phyloP scores from a whole-genome alignment of 2,888 invertebrate genomes.

The Clunio marinus region DNA sequence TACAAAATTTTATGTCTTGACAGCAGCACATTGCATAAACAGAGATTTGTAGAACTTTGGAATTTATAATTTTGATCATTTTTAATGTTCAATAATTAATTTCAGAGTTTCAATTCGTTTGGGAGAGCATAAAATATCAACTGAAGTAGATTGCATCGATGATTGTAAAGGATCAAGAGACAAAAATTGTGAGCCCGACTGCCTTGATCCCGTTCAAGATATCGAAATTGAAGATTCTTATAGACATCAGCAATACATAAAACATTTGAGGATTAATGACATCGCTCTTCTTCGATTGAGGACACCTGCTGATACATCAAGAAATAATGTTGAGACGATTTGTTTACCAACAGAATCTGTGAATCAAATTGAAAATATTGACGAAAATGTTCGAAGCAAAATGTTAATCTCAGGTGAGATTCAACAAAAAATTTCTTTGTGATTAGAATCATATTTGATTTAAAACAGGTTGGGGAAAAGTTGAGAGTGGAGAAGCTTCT shows the following conservation, averaged over 20 bases:
- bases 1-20: neutral
- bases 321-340: conserved; percentile 25
- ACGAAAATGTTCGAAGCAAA: neutral
- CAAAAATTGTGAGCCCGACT: neutral
- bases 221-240: neutral
- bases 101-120: neutral
- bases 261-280: neutral
- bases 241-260: neutral
- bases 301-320: neutral
- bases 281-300: conserved; percentile 5
- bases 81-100: neutral
- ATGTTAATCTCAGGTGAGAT: conserved; percentile 3
- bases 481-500: neutral
- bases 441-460: neutral
- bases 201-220: conserved; percentile 31
- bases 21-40: conserved; percentile 8
- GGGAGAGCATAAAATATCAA: conserved; percentile 17
- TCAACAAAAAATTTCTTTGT: neutral
- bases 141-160: conserved; percentile 2
- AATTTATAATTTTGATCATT: neutral
- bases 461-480: conserved; percentile 11
- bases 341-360: neutral
- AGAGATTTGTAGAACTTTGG: conserved; percentile 19
- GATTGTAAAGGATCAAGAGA: too few species aligned
- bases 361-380: conserved; percentile 8